These are phyloP conservation scores for Pandion haliaetus DNA, from an alignment of 2,113 vertebrate genomes.

Conservation along the genomic window DNA sequence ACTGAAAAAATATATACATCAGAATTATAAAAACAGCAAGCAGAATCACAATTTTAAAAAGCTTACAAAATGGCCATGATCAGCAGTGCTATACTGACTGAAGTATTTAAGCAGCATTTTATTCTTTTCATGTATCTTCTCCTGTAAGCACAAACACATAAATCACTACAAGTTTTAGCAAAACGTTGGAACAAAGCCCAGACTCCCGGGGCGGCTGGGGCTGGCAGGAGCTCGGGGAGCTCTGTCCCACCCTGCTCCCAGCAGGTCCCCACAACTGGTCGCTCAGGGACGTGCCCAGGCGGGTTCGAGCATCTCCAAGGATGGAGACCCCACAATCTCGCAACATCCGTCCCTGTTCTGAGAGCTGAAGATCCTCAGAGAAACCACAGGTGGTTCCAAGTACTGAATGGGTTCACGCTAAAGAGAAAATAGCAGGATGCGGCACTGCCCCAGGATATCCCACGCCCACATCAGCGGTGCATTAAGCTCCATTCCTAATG, in stretches of 20 bases:
- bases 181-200: neutral
- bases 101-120: too few species aligned
- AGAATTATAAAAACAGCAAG: neutral
- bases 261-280: neutral
- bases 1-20: neutral
- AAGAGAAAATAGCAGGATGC: neutral
- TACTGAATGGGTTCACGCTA: neutral
- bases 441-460: fast-evolving
- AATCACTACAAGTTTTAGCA: neutral
- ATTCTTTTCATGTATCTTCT: too few species aligned
- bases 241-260: neutral
- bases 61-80: neutral
- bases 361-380: neutral
- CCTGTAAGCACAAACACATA: neutral
- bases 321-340: neutral
- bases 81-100: too few species aligned
- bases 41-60: neutral
- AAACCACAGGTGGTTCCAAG: neutral
- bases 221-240: neutral
- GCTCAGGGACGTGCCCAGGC: neutral
- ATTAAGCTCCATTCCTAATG: neutral
- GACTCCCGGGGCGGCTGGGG: too few species aligned
- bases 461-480: neutral
- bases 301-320: neutral
- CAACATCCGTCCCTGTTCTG: fast-evolving